phyloP scores from a whole-genome alignment of 2,797 vertebrate genomes.

The Hoplostethus mediterraneus region DNA sequence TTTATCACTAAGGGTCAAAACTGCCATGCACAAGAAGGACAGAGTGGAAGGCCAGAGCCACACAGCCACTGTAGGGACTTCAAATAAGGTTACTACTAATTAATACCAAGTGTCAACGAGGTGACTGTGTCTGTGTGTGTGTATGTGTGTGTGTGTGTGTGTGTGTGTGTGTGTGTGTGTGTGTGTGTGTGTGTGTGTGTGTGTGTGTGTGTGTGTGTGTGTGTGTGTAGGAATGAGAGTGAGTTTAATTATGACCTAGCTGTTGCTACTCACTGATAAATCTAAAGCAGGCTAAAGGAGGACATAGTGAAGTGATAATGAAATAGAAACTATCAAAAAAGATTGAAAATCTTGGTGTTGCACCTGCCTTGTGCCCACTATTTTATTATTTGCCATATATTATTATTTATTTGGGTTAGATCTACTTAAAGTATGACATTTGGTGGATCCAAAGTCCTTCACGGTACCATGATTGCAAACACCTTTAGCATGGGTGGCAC shows the following conservation, averaged over 20 bases:
- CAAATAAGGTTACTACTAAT: constrained; percentile 14
- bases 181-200: not conserved
- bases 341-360: too few species aligned
- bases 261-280: not conserved
- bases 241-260: constrained; percentile 9
- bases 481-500: too few species aligned
- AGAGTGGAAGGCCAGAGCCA: constrained; percentile 6
- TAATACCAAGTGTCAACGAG: constrained; percentile 11
- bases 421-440: not conserved
- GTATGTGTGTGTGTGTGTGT: constrained; percentile 1
- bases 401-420: not conserved
- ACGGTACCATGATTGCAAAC: too few species aligned
- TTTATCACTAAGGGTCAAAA: constrained; percentile 40
- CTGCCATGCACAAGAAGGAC: constrained; percentile 7
- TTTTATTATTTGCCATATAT: not conserved
- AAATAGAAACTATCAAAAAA: too few species aligned
- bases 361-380: not conserved
- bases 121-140: not conserved
- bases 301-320: too few species aligned
- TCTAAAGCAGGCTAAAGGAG: not conserved
- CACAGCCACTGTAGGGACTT: not conserved
- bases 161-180: not conserved
- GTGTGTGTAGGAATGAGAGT: not conserved
- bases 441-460: too few species aligned
- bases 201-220: not conserved